Evolutionary conservation across 2,888 invertebrate genomes (phyloP).

Genomic region (Coenonympha arcania): DNA sequence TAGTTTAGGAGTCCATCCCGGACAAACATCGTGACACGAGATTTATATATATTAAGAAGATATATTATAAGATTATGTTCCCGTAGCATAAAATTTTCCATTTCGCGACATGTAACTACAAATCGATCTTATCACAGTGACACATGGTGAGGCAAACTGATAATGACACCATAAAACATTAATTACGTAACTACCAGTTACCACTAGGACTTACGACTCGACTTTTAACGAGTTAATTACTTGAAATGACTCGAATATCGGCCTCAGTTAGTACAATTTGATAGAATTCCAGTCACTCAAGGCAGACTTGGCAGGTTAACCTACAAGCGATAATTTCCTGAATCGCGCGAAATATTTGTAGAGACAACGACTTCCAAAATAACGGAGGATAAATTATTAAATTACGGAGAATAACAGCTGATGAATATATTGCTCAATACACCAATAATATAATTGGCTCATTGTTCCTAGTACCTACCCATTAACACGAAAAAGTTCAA

Average conservation of each 20-base stretch:
- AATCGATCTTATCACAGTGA: not conserved
- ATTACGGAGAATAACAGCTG: not conserved
- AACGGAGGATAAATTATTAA: not conserved
- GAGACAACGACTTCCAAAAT: not conserved
- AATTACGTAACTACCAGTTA: not conserved
- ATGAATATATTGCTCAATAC: no score
- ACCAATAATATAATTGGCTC: no score
- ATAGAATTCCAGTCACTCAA: conserved; percentile 17
- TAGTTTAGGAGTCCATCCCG: no score
- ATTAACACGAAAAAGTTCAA: no score
- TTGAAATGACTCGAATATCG: not conserved
- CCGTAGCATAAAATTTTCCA: not conserved
- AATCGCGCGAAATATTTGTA: conserved; percentile 2
- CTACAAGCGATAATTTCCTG: conserved; percentile 13
- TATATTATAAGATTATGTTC: no score
- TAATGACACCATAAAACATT: conserved; percentile 9
- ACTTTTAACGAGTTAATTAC: conserved; percentile 1
- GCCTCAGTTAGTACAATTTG: conserved; percentile 11
- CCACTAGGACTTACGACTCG: not conserved
- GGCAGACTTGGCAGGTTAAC: no score
- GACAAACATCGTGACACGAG: no score
- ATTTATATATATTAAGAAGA: no score
- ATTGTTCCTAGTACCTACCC: no score
- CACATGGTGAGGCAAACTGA: conserved; percentile 8
- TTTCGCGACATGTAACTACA: not conserved